Evolutionary conservation across 2,113 vertebrate species (phyloP).

Genomic region (Callocephalon fimbriatum): DNA sequence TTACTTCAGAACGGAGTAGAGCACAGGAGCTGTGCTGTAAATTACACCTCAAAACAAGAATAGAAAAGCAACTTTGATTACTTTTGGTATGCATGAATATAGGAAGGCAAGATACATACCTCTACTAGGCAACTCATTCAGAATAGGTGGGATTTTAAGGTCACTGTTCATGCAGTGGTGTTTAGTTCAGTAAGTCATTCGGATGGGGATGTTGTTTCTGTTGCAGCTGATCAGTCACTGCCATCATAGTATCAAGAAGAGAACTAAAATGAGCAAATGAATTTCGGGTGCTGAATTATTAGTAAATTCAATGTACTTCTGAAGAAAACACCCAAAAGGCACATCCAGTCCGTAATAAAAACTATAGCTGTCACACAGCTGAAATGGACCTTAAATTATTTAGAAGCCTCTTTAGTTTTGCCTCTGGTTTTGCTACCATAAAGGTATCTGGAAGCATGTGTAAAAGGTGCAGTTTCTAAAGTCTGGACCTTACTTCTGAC

Average conservation of each 20-base stretch:
- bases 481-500: background rate
- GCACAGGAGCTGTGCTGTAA: background rate
- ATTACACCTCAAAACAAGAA: background rate
- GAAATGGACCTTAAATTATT: rapidly evolving
- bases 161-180: no score
- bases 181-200: background rate
- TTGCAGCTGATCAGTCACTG: background rate
- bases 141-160: background rate
- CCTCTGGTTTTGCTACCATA: background rate
- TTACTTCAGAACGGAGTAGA: conserved; percentile 52
- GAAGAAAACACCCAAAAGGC: background rate
- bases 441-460: rapidly evolving
- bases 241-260: background rate
- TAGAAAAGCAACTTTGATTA: background rate
- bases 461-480: rapidly evolving
- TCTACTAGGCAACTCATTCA: background rate
- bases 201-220: background rate
- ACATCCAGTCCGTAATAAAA: background rate
- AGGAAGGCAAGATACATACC: background rate
- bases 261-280: background rate
- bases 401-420: background rate
- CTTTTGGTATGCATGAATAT: background rate
- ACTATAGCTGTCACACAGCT: background rate
- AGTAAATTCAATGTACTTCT: background rate
- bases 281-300: background rate